Conservation (phyloP, 2,797 vertebrate genomes). For the Furcifer pardalis region DNA sequence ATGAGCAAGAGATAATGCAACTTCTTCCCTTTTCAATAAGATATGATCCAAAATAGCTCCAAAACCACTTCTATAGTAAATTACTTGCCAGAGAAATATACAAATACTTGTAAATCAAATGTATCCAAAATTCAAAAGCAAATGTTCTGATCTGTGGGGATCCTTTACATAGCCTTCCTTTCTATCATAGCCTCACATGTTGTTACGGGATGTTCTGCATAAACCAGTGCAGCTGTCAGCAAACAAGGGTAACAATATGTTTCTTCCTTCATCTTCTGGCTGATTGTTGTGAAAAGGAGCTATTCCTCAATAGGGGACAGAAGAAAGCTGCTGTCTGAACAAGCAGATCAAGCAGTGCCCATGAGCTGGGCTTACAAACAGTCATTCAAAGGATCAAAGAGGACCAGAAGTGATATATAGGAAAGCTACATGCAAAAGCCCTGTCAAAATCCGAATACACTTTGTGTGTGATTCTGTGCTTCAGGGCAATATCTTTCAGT, state of each 20-base stretch:
- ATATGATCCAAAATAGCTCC: slow-evolving; percentile 17
- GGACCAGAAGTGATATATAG: neutral
- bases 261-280: slow-evolving; percentile 53
- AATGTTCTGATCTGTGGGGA: slow-evolving; percentile 30
- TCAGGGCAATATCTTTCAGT: neutral
- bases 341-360: slow-evolving; percentile 11
- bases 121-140: slow-evolving; percentile 39
- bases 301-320: slow-evolving; percentile 55
- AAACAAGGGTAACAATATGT: slow-evolving; percentile 50
- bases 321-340: slow-evolving; percentile 48
- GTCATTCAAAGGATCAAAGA: neutral
- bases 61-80: neutral
- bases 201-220: slow-evolving; percentile 36
- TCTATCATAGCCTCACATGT: slow-evolving; percentile 30
- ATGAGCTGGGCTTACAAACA: neutral
- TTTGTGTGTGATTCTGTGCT: neutral
- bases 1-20: too few species aligned
- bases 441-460: neutral
- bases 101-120: slow-evolving; percentile 32
- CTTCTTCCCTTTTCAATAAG: too few species aligned
- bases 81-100: slow-evolving; percentile 3
- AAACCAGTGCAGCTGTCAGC: slow-evolving; percentile 49
- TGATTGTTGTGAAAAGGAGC: slow-evolving; percentile 34
- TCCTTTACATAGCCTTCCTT: slow-evolving; percentile 34
- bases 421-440: neutral